Conservation (phyloP, 2,888 invertebrate species). For the Tetrapedia diversipes region DNA sequence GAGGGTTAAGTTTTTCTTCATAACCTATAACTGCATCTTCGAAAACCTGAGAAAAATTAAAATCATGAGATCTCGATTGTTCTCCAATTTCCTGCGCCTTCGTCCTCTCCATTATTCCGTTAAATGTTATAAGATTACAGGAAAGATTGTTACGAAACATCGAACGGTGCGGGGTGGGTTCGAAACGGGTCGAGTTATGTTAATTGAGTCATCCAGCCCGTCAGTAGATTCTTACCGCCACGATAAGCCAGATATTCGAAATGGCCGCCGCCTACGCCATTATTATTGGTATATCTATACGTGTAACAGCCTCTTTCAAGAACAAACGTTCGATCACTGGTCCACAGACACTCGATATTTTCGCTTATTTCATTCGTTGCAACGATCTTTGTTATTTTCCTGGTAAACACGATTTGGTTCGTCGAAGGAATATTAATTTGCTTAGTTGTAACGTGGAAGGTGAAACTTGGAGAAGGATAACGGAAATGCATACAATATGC, state of each 20-base stretch:
- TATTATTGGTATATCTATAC: background rate
- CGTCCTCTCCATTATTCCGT: background rate
- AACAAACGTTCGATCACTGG: no score
- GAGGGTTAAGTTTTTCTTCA: no score
- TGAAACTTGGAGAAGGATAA: conserved; percentile 17
- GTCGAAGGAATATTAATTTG: conserved; percentile 21
- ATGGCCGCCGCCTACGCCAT: background rate
- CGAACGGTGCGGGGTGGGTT: background rate
- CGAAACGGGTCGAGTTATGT: background rate
- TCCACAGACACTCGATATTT: background rate
- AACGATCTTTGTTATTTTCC: background rate
- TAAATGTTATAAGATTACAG: background rate
- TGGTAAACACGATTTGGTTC: background rate
- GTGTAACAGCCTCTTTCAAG: background rate
- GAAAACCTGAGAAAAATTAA: background rate
- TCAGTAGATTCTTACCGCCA: background rate
- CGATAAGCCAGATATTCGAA: background rate
- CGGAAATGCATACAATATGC: conserved; percentile 58
- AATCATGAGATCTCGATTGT: background rate
- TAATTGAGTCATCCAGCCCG: conserved; percentile 1
- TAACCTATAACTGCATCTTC: no score
- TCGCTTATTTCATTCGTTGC: background rate
- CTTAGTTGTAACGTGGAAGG: conserved; percentile 4
- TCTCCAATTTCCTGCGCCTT: background rate
- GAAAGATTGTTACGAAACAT: background rate